Conservation (phyloP, 2,888 invertebrate species). For the Halictus quadricinctus region DNA sequence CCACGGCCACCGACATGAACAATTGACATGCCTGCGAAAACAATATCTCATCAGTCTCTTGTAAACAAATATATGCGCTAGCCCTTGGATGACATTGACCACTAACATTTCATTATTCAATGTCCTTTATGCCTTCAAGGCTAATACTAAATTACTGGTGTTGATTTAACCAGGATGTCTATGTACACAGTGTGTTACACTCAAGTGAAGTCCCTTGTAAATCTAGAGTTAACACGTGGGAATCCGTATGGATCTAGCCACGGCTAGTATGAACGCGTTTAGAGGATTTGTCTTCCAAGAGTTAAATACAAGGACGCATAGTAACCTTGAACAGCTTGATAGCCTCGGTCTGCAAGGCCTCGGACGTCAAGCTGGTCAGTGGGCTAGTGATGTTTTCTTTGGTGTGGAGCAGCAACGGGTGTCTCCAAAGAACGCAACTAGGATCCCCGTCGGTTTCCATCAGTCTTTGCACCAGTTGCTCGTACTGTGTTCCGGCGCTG, state of each 20-base stretch:
- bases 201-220: no score
- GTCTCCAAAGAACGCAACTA: conserved; percentile 96
- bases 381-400: conserved; percentile 96
- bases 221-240: no score
- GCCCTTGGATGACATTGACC: not conserved
- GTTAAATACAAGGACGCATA: not conserved
- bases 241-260: no score
- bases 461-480: conserved; percentile 96
- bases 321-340: conserved; percentile 95
- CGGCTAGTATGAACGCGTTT: no score
- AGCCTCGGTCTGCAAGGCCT: conserved; percentile 94
- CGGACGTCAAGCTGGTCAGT: conserved; percentile 94
- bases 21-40: conserved; percentile 92
- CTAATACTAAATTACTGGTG: no score
- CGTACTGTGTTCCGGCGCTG: conserved; percentile 97
- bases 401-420: conserved; percentile 94
- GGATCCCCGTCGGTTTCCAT: conserved; percentile 98
- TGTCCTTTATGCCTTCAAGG: no score
- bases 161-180: not conserved
- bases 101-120: no score
- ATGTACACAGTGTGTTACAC: not conserved
- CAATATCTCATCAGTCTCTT: not conserved
- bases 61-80: not conserved
- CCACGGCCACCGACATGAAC: conserved; percentile 97
- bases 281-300: not conserved